Evolutionary conservation across 2,797 vertebrate species (phyloP).

Genomic region (Darevskia nairensis): DNA sequence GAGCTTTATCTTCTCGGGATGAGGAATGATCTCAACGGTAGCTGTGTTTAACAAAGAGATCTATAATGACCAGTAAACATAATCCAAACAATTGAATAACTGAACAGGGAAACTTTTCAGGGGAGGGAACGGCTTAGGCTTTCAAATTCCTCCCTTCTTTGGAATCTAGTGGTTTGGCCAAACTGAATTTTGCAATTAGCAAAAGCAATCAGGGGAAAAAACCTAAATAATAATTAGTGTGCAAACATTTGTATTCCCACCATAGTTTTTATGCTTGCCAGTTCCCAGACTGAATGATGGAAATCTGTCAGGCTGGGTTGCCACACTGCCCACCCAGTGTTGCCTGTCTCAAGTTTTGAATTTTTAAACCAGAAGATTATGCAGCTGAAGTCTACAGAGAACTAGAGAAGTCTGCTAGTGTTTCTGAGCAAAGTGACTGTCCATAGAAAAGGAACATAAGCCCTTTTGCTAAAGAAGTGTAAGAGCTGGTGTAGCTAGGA

Average conservation of each 20-base stretch:
- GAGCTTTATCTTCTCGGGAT: constrained; percentile 64
- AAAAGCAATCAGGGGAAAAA: not conserved
- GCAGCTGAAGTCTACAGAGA: not conserved
- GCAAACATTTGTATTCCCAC: not conserved
- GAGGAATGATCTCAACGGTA: constrained; percentile 70
- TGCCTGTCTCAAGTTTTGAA: no score
- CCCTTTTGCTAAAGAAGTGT: not conserved
- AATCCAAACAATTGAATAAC: constrained; percentile 61
- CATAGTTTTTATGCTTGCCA: not conserved
- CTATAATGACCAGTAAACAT: constrained; percentile 67
- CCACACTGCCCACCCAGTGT: not conserved
- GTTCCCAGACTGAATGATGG: not conserved
- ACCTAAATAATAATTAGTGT: not conserved
- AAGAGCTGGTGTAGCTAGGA: not conserved
- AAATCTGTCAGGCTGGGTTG: not conserved
- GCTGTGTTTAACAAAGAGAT: constrained; percentile 71
- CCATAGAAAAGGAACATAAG: not conserved
- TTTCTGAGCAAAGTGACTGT: no score
- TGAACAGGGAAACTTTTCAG: constrained; percentile 44
- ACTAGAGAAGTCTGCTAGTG: not conserved
- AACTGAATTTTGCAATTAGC: not conserved
- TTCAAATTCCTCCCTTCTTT: not conserved
- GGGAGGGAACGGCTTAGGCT: constrained; percentile 25
- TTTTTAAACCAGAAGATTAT: not conserved
- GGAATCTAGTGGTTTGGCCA: no score